Evolutionary conservation across 2,797 vertebrate species (phyloP).

Genomic region (Todus mexicanus): DNA sequence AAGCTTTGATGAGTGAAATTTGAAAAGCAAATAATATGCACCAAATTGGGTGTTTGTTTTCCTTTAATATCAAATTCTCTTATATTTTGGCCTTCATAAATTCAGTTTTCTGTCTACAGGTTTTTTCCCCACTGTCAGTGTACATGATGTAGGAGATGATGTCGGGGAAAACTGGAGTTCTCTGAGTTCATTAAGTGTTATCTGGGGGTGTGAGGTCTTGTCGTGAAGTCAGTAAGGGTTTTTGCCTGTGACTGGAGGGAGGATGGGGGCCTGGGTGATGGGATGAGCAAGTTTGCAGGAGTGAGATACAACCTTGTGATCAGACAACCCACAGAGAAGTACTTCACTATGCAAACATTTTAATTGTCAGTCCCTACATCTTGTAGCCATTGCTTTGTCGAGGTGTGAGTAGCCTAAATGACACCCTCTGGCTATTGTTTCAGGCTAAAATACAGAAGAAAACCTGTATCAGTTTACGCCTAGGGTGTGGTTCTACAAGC

Average conservation of each 20-base stretch:
- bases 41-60: not conserved
- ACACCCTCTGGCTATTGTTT: conserved; percentile 38
- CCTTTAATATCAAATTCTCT: not conserved
- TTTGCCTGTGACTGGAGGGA: not conserved
- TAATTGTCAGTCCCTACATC: conserved; percentile 12
- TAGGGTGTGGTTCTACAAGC: conserved; percentile 3
- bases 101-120: not conserved
- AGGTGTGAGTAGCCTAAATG: not conserved
- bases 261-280: not conserved
- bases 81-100: not conserved
- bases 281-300: not conserved
- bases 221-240: not conserved
- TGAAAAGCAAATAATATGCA: not conserved
- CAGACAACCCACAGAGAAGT: not conserved
- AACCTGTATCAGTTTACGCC: conserved; percentile 11
- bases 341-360: not conserved
- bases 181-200: not conserved
- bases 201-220: not conserved
- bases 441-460: conserved; percentile 20
- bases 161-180: not conserved
- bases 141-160: not conserved
- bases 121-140: not conserved
- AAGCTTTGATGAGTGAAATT: not conserved
- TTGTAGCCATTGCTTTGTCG: conserved; percentile 1
- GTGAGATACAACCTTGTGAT: not conserved